phyloP scores from a whole-genome alignment of 1,140 invertebrate genomes.

The Xylocopa sonorina region DNA sequence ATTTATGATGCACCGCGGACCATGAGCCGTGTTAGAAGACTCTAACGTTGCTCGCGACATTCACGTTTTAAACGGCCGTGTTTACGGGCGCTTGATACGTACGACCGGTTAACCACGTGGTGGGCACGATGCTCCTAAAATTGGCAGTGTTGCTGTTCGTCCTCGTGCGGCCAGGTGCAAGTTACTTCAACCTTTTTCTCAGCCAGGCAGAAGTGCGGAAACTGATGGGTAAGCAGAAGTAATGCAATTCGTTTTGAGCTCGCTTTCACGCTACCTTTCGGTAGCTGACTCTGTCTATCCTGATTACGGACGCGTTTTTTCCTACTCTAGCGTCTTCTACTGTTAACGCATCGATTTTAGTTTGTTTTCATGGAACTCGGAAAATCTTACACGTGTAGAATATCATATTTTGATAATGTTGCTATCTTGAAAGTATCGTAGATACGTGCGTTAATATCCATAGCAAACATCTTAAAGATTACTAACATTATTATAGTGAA shows the following conservation, averaged over 20 bases:
- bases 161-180: conserved; percentile 68
- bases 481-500: too few relatives aligned
- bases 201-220: conserved; percentile 79
- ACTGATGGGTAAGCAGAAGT: conserved; percentile 77
- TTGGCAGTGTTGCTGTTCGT: conserved; percentile 67
- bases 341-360: too few relatives aligned
- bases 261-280: background rate
- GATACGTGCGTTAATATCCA: too few relatives aligned
- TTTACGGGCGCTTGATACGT: conserved; percentile 33
- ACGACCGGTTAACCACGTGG: conserved; percentile 57
- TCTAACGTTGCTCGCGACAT: conserved; percentile 25
- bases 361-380: too few relatives aligned
- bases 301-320: background rate
- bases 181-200: conserved; percentile 80
- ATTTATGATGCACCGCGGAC: conserved; percentile 17
- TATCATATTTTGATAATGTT: too few relatives aligned
- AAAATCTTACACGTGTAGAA: too few relatives aligned
- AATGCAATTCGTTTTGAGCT: conserved; percentile 3
- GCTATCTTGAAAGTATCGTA: too few relatives aligned
- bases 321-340: too few relatives aligned
- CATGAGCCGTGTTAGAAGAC: conserved; percentile 33
- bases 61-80: conserved; percentile 51
- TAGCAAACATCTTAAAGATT: too few relatives aligned
- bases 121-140: conserved; percentile 58
- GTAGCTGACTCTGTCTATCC: background rate